These are phyloP conservation scores for Eufriesea mexicana DNA, from an alignment of 1,140 invertebrate species.

Conservation along the genomic window DNA sequence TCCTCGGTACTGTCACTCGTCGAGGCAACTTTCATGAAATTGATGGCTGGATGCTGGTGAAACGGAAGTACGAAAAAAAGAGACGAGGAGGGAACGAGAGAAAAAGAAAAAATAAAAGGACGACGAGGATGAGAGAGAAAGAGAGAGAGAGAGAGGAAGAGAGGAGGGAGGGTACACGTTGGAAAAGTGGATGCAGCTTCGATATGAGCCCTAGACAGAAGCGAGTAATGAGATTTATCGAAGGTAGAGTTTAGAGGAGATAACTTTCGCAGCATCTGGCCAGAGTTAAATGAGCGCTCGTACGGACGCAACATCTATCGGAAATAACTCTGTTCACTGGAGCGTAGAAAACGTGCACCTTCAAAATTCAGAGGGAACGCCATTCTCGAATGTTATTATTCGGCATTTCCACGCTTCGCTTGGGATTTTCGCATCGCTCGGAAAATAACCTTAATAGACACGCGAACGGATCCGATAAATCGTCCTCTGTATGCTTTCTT, in stretches of 20 bases:
- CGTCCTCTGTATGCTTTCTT: not conserved
- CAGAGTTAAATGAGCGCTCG: conserved; percentile 55
- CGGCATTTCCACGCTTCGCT: conserved; percentile 7
- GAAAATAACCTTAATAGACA: conserved; percentile 5
- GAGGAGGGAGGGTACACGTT: not conserved
- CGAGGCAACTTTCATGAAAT: conserved; percentile 59
- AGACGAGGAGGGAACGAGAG: not conserved
- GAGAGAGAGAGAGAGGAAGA: not conserved
- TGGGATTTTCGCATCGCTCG: not conserved
- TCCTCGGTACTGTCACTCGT: conserved; percentile 40
- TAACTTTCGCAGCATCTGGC: conserved; percentile 56
- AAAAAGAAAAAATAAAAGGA: not conserved
- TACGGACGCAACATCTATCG: conserved; percentile 40
- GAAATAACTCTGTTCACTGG: conserved; percentile 52
- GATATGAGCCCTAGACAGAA: conserved; percentile 49
- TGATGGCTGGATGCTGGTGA: conserved; percentile 39
- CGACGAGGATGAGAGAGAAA: not conserved
- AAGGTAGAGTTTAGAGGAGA: conserved; percentile 58
- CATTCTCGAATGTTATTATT: conserved; percentile 35
- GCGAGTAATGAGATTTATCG: conserved; percentile 65
- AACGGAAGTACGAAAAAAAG: conserved; percentile 25
- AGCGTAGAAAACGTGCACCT: conserved; percentile 24
- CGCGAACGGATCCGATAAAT: not conserved
- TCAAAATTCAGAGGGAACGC: conserved; percentile 44
- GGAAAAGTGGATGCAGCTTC: conserved; percentile 37